Base-by-base conservation (phyloP, 2,113 vertebrate species). In the Condylura cristata region DNA sequence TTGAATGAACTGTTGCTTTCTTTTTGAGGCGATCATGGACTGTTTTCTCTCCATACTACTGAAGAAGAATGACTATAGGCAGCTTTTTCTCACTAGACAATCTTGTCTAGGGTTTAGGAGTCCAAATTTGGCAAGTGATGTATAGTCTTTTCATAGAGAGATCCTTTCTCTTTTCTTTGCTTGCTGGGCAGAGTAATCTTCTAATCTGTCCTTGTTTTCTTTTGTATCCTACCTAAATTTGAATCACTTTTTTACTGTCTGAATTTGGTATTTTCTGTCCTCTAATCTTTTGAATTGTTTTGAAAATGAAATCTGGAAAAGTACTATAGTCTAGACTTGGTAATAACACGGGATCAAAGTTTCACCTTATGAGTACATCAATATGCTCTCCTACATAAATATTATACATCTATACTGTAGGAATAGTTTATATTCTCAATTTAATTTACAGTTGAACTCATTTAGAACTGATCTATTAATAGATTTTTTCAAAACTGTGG, bases 271-370 rank as follows among this genome's bases (percentile, higher is more conserved):
- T n/a, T 92, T 92, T 96, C 76, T 78, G 7, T 91, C 46, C 13
- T 30, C 14, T 85, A 34, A 76, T 94, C 16, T 96, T 95, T 90
- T 74, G 63, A 93, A 81, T 37, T 81, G 8, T n/a, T 68, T 93
- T 61, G 44, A 92, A 97, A 95, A 74, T 71, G 32, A 83, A 83
- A 34, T 83, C 34, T 83, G 32, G 48, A 91, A 90, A 86, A 88
- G 60, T 80, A 28, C 26, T 89, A 8, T 72, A 46, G 39, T 30
- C 76, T 93, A 80, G 51, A 74, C 90, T 93, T 92, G 75, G 30
- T 89, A 41, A 71, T 68, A 82, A 17, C 37, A 24, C 20, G 68
- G 46, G 28, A 30, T 91, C 61, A 68, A 3, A 32, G 76, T 84
- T 93, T 85, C 41, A 37, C 30, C 8, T 61, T 70, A n/a, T 76